Evolutionary conservation across 2,888 invertebrate species (phyloP).

Genomic region (Cecidostiba fungosa): DNA sequence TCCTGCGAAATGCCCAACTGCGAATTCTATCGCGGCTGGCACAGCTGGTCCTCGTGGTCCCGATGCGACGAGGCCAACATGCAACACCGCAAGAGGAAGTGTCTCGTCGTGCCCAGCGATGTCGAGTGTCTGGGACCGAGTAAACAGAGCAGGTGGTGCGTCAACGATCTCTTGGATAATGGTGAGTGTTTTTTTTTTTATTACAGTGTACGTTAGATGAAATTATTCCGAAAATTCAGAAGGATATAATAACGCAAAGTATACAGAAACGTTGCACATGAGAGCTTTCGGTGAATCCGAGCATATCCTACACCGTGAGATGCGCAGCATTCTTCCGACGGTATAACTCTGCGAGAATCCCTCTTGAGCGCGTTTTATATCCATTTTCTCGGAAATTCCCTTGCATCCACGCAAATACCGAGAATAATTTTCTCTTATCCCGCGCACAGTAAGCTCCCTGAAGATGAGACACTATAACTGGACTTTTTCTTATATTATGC

Average conservation of each 20-base stretch:
- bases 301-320: not conserved
- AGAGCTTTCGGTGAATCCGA: not conserved
- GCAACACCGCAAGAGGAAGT: conserved; percentile 86
- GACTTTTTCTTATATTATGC: not conserved
- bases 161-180: conserved; percentile 75
- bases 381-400: too few relatives aligned
- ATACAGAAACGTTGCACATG: not conserved
- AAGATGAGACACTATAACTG: too few relatives aligned
- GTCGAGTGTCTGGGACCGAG: conserved; percentile 87
- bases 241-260: not conserved
- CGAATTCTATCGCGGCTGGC: conserved; percentile 88
- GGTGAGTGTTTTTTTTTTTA: conserved; percentile 69
- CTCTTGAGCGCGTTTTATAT: too few relatives aligned
- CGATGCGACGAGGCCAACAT: conserved; percentile 85
- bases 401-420: too few relatives aligned
- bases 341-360: not conserved
- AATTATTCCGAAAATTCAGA: not conserved
- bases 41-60: conserved; percentile 88
- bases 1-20: conserved; percentile 87
- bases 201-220: not conserved
- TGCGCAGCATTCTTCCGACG: not conserved
- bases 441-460: too few relatives aligned
- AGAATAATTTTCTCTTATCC: too few relatives aligned
- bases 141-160: conserved; percentile 86
- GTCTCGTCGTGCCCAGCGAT: conserved; percentile 81